Evolutionary conservation across 2,888 invertebrate genomes (phyloP), one percentile per base, ranked within the genome.

Genomic region (Diplazon laetatorius): DNA sequence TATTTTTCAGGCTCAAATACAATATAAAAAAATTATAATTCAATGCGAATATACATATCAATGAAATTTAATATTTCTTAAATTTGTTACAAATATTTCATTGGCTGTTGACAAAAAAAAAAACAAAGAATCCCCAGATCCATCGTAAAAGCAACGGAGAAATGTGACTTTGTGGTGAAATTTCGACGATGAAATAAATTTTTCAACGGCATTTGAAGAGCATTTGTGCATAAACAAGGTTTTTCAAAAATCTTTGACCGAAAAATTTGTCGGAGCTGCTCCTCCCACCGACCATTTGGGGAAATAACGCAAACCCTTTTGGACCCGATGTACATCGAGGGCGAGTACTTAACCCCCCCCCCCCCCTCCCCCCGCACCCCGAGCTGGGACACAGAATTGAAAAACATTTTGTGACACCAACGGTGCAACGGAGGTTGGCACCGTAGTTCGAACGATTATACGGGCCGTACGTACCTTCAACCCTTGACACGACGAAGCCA

Each of bases 371-470:
- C n/a, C n/a, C n/a, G n/a, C n/a, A n/a, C n/a, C n/a, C n/a, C n/a
- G n/a, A n/a, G n/a, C n/a, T n/a, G 8, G 55, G 52, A 25, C 59
- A 22, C 6, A n/a, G 59, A 35, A 75, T 80, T 82, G 50, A 73
- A 80, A n/a, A 82, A 82, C 75, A 82, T 80, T 82, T n/a, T 77
- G 63, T 77, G 48, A 73, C 68, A 79, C 77, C 81, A 68, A 69
- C 69, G 48, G 76, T 25, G 62, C 25, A 35, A 12, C 12, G 30
- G 52, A 39, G 14, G n/a, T n/a, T 18, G 35, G 37, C 39, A n/a
- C 12, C 12, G 48, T 20, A 20, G 37, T 35, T 22, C 37, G 39
- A 4, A 2, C 9, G 8, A 3, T 3, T 35, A 37, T 57, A 10
- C 57, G 16, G n/a, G 30, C 10, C 14, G 20, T 1, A 20, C 30